A percentile compares a stretch with the other conserved stretches of the same genome.
Conservation (phyloP, 2,113 vertebrate genomes). For the Jaculus jaculus region DNA sequence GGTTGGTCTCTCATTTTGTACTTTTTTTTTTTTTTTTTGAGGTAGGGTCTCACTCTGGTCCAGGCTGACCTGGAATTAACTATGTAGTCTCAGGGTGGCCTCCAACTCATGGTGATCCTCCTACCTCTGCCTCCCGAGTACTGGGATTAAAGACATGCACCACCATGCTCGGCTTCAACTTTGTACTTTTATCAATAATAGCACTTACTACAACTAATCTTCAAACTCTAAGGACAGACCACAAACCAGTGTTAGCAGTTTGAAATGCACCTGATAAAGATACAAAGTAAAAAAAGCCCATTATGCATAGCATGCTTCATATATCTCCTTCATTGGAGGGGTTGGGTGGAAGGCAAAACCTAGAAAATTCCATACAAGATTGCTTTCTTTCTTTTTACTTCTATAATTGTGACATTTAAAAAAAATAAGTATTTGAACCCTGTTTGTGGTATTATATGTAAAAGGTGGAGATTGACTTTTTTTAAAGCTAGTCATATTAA, state of each 20-base stretch:
- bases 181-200: conserved; percentile 69
- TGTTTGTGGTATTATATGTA: conserved; percentile 3
- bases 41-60: too few species aligned
- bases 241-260: conserved; percentile 57
- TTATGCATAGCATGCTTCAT: conserved; percentile 36
- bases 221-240: conserved; percentile 45
- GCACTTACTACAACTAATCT: conserved; percentile 67
- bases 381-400: conserved; percentile 56
- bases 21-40: too few species aligned
- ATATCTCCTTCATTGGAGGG: background rate
- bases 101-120: too few species aligned
- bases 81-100: too few species aligned
- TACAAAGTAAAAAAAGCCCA: conserved; percentile 8
- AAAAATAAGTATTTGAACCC: background rate
- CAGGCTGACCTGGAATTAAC: too few species aligned
- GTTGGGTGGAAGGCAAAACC: background rate
- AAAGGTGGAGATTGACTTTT: background rate
- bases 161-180: too few species aligned
- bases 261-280: conserved; percentile 64
- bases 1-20: conserved; percentile 68
- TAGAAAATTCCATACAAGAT: background rate
- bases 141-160: too few species aligned
- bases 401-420: background rate
- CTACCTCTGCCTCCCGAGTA: too few species aligned
- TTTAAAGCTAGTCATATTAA: background rate